phyloP scores from a whole-genome alignment of 2,888 invertebrate genomes.

The Aspidiotus destructor region DNA sequence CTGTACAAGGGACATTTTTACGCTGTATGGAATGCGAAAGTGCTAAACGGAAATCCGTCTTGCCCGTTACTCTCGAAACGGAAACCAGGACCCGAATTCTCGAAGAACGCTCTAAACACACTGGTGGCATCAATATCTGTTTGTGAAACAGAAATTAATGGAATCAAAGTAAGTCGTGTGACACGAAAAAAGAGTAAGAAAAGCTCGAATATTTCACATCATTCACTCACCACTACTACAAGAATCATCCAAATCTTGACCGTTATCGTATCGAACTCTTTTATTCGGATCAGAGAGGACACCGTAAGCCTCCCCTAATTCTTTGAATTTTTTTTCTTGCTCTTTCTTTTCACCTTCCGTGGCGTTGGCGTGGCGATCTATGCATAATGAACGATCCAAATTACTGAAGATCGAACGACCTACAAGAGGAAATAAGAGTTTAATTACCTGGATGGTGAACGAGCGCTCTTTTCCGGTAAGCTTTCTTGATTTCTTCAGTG shows the following conservation, averaged over 20 bases:
- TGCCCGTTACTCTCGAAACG: conserved; percentile 6
- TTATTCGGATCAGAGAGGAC: conserved; percentile 85
- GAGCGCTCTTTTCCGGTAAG: conserved; percentile 81
- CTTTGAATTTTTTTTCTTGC: conserved; percentile 89
- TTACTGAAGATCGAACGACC: not conserved
- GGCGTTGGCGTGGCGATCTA: conserved; percentile 82
- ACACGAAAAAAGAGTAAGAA: too few species aligned
- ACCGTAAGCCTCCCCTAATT: conserved; percentile 91
- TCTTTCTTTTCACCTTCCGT: conserved; percentile 73
- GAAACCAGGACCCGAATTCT: conserved; percentile 14
- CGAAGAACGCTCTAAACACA: conserved; percentile 24
- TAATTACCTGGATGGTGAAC: conserved; percentile 72
- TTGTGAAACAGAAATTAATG: too few species aligned
- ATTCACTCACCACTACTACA: conserved; percentile 41
- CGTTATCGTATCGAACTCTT: conserved; percentile 79
- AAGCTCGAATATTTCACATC: conserved; percentile 54
- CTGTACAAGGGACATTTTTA: too few species aligned
- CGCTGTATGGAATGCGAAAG: too few species aligned
- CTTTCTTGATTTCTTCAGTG: conserved; percentile 89
- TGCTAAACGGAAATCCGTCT: not conserved
- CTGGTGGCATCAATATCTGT: conserved; percentile 22
- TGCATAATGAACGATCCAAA: conserved; percentile 21
- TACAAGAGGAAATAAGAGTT: not conserved
- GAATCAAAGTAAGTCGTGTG: too few species aligned
- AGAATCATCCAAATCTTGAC: conserved; percentile 75